Evolutionary conservation across 2,797 vertebrate species (phyloP).

Genomic region (Luscinia luscinia): DNA sequence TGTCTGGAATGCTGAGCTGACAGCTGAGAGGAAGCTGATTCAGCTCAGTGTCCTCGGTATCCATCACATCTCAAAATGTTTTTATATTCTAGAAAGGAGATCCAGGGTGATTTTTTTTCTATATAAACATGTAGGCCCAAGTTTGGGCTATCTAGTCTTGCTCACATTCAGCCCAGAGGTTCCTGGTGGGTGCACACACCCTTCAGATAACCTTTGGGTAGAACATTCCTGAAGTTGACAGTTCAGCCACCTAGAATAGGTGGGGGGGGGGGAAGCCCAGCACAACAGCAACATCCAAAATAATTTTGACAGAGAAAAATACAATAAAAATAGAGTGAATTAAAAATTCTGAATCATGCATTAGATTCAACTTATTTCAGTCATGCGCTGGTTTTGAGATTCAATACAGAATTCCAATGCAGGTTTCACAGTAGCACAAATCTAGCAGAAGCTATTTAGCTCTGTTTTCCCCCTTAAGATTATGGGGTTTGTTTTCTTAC

Average conservation of each 20-base stretch:
- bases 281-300: not conserved
- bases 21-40: not conserved
- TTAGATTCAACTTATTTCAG: not conserved
- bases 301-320: not conserved
- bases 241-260: slow-evolving; percentile 15
- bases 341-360: not conserved
- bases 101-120: not conserved
- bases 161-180: not conserved
- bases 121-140: not conserved
- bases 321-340: not conserved
- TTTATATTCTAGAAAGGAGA: not conserved
- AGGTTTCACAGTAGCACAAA: not conserved
- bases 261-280: rapidly evolving
- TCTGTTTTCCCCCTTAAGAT: slow-evolving; percentile 9
- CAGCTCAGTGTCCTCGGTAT: not conserved
- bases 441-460: slow-evolving; percentile 25
- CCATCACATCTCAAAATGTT: not conserved
- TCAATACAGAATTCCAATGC: not conserved
- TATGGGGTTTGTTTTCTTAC: slow-evolving; percentile 71
- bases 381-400: not conserved
- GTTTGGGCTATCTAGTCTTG: not conserved
- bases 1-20: not conserved
- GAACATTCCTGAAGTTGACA: not conserved
- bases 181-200: not conserved
- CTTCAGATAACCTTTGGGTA: not conserved